Conservation (phyloP, 2,797 vertebrate genomes). For the Acridotheres tristis region DNA sequence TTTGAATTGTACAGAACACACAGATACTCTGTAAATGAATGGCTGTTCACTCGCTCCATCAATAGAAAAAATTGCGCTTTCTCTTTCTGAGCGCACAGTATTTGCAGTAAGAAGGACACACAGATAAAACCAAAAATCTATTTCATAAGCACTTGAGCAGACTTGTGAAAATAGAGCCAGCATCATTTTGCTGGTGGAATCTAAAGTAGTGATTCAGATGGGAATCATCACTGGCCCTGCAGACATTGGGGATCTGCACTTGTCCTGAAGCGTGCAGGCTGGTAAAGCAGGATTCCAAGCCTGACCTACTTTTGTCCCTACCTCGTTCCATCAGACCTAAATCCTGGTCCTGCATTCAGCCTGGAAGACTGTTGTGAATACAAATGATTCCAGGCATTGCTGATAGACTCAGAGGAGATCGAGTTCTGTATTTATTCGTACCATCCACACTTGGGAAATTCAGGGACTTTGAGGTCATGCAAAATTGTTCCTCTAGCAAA, state of each 20-base stretch:
- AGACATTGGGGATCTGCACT: neutral
- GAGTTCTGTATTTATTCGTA: neutral
- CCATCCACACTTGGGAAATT: neutral
- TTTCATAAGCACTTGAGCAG: constrained; percentile 14
- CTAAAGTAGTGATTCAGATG: neutral
- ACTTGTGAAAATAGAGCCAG: constrained; percentile 33
- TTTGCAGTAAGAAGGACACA: constrained; percentile 50
- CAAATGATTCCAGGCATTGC: constrained; percentile 27
- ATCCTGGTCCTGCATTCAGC: constrained; percentile 32
- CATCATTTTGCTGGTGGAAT: neutral
- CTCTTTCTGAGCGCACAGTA: constrained; percentile 29
- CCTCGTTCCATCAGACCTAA: constrained; percentile 37
- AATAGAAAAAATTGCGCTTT: constrained; percentile 65
- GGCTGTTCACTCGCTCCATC: constrained; percentile 44
- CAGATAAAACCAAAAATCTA: constrained; percentile 7
- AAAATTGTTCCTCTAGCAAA: constrained; percentile 13
- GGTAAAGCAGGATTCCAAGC: constrained; percentile 33
- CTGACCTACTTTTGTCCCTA: constrained; percentile 63
- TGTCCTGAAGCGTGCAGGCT: neutral
- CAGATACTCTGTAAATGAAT: constrained; percentile 54
- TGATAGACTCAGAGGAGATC: neutral
- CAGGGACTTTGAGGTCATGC: neutral
- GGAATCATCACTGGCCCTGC: neutral
- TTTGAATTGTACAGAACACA: constrained; percentile 60
- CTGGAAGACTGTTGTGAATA: constrained; percentile 42